These are phyloP conservation scores for Asobara japonica DNA, from an alignment of 1,140 invertebrate genomes.

Conservation along the genomic window DNA sequence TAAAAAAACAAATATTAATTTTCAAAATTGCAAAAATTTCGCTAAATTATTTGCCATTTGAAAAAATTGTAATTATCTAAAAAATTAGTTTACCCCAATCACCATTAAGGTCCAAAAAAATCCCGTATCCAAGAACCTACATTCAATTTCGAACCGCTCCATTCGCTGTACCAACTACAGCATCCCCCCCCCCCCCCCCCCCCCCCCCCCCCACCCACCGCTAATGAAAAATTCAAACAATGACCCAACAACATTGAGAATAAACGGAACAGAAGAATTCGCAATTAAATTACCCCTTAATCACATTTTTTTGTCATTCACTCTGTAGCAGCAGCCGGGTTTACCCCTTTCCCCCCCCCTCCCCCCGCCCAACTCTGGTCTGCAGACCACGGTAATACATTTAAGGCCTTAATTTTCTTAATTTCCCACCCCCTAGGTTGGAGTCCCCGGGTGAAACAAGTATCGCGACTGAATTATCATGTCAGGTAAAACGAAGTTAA, in stretches of 20 bases:
- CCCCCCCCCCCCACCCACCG: no score
- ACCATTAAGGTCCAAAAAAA: no score
- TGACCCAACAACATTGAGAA: not conserved
- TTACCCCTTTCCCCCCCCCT: not conserved
- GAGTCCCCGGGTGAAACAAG: slow-evolving; percentile 1
- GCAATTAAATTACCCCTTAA: slow-evolving; percentile 10
- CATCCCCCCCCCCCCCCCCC: no score
- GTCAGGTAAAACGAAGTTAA: slow-evolving; percentile 25
- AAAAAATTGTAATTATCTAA: no score
- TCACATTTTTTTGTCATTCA: not conserved
- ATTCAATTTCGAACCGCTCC: no score
- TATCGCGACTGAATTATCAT: slow-evolving; percentile 28
- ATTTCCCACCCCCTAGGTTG: slow-evolving; percentile 19
- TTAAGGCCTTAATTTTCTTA: slow-evolving; percentile 54
- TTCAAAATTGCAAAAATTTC: no score
- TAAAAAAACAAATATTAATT: no score
- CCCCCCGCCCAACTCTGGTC: not conserved
- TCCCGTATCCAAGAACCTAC: no score
- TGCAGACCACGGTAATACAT: slow-evolving; percentile 42
- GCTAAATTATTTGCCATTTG: no score
- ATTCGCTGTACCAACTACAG: no score
- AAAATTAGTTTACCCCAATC: no score
- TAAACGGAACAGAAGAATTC: not conserved
- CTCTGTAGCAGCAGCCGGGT: not conserved
- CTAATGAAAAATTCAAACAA: not conserved